phyloP scores from a whole-genome alignment of 2,113 vertebrate genomes.

The Poeciliopsis prolifica region DNA sequence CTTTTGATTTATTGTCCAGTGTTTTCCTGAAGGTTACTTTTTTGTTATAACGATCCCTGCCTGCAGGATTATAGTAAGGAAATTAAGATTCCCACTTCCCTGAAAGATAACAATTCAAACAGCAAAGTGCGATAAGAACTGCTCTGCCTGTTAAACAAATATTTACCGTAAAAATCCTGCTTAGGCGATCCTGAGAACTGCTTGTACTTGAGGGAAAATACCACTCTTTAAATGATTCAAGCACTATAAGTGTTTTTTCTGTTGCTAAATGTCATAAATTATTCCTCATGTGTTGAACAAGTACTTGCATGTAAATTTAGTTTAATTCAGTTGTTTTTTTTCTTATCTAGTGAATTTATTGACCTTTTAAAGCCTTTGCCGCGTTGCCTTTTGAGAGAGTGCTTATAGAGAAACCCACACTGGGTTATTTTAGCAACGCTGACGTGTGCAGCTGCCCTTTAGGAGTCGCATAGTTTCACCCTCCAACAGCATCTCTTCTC shows the following conservation, averaged over 20 bases:
- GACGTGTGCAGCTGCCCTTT: not conserved
- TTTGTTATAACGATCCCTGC: not conserved
- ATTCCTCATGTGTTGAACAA: not conserved
- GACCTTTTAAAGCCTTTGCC: not conserved
- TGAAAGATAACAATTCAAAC: not conserved
- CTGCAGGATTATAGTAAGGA: not conserved
- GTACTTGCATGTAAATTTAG: not conserved
- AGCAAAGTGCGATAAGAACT: not conserved
- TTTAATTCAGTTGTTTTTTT: not conserved
- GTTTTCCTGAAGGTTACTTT: not conserved
- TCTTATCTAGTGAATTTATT: not conserved
- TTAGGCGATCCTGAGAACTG: not conserved
- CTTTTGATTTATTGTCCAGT: too few species aligned
- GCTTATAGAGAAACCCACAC: not conserved
- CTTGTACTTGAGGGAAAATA: not conserved
- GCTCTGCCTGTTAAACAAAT: too few species aligned
- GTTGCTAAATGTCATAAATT: not conserved
- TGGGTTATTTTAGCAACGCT: not conserved
- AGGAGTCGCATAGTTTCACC: constrained; percentile 1
- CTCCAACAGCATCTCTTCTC: constrained; percentile 1
- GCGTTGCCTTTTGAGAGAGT: not conserved
- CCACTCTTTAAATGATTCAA: not conserved
- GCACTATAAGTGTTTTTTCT: not conserved
- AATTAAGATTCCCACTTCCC: not conserved
- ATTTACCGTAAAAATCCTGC: not conserved